Evolutionary conservation across 1,140 invertebrate genomes (phyloP), one percentile per base, ranked within the genome.

Genomic region (Sycophaga agraensis): DNA sequence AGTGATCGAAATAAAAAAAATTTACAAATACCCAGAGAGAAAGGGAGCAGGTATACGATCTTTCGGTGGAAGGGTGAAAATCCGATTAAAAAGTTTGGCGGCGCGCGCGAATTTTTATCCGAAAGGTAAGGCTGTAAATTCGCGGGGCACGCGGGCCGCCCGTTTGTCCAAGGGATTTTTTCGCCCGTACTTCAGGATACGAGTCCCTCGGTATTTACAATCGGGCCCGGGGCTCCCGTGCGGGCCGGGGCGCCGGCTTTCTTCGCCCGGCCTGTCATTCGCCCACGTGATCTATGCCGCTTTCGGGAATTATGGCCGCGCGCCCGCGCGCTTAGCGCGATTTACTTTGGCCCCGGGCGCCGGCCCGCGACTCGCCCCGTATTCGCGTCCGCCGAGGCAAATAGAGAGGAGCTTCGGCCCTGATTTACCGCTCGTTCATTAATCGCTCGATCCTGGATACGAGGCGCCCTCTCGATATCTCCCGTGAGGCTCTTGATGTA

Each of bases 101-200:
- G 1, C n/a, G 12, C 37, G 21, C 46, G 49, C 22, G 5, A 35
- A 34, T 53, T 54, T 51, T 54, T 31, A 70, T 74, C 71, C 73
- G 70, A 72, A 55, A 73, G 68, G 71, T 72, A 76, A 76, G 72
- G 75, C 66, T 74, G 77, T 78, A 77, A 78, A 79, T 79, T 78
- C 65, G 61, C 66, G 70, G 64, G 67, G 68, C 70, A 60, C 60
- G 67, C 31, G 34, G 17, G 31, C 11, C 1, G 17, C 2, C 62
- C 76, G 70, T 79, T 79, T 79, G 74, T 68, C 63, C 45, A 74
- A 74, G 68, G 71, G 77, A 78, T 79, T 78, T 73, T 76, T 78
- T 75, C 70, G 54, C 63, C 54, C 67, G 64, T 76, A 69, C 67
- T 67, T 77, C 66, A 71, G 68, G 69, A 71, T 72, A 6, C 42